Evolutionary conservation across 2,797 vertebrate species (phyloP), one percentile per base, ranked within the genome.

Genomic region (Tenualosa ilisha): DNA sequence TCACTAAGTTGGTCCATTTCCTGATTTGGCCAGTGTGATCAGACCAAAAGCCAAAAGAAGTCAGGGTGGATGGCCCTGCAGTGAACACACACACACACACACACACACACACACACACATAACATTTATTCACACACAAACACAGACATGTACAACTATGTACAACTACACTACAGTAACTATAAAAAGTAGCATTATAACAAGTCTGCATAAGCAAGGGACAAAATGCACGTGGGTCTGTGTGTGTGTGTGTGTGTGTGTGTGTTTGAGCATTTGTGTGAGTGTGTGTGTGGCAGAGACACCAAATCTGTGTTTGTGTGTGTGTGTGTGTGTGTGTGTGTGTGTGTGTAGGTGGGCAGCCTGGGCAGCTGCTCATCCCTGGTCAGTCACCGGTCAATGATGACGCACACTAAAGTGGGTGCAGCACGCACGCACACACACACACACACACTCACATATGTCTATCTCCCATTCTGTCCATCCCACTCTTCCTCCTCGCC

Each of bases 391-490:
- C 68, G 43, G 68, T 75, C 68, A 17, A 43, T 37, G 3, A 75
- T 75, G 68, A 75, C 68, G 68, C 68, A 75, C 68, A 37, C 68
- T 37, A 43, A 43, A 75, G 37, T 43, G 68, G 68, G 68, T 75
- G 68, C 15, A 37, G 68, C 37, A 87, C 75, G 13, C 46, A 20
- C 81, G 86, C 49, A 84, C 65, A 81, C 43, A 31, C 26, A 72
- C 81, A 61, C 84, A 81, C 46, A 82, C 54, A 46, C 17, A 84
- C 59, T 11, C 26, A 82, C 22, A 81, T 40, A 81, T 86, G 88
- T 83, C 82, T 72, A 82, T 85, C 24, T 43, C 54, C 61, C 81
- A 46, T 22, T 81, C 83, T 84, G 85, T 85, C 46, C 56, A 84
- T 85, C 37, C 56, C 22, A 26, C 83, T 83, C 68, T 43, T 46